A percentile compares a stretch with the other conserved stretches of the same genome.
These are phyloP conservation scores for Aotus griseimembra DNA, from an alignment of 2,797 vertebrate genomes.

Conservation along the genomic window DNA sequence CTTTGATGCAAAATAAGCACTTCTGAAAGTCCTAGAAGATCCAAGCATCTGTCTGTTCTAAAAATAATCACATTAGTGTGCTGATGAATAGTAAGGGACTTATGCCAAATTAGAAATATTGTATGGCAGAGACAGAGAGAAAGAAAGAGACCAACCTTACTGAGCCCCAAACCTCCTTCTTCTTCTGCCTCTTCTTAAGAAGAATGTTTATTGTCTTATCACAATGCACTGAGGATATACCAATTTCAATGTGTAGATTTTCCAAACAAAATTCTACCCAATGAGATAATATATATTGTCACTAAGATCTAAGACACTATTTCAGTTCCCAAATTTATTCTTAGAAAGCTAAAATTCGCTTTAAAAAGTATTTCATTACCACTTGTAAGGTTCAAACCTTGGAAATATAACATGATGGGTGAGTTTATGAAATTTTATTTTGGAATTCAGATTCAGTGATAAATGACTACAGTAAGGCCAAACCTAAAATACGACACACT, in stretches of 20 bases:
- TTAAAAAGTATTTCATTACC: not conserved
- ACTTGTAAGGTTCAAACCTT: conserved; percentile 19
- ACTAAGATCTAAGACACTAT: not conserved
- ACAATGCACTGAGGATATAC: not conserved
- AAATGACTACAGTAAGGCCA: not conserved
- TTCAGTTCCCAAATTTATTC: conserved; percentile 67
- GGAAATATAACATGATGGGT: not conserved
- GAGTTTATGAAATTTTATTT: conserved; percentile 10
- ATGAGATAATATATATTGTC: not conserved
- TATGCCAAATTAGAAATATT: conserved; percentile 54
- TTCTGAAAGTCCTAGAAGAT: conserved; percentile 56
- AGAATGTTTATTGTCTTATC: not conserved
- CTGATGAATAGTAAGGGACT: conserved; percentile 59
- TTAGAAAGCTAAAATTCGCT: conserved; percentile 73
- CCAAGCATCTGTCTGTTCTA: conserved; percentile 43
- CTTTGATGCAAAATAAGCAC: conserved; percentile 56
- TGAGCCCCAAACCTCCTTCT: not conserved
- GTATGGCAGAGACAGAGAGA: not conserved
- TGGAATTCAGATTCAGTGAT: not conserved
- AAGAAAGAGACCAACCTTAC: not conserved
- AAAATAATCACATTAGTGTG: conserved; percentile 75
- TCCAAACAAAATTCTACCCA: not conserved
- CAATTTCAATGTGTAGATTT: not conserved
- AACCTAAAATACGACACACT: not conserved
- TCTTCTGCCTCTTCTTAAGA: not conserved